Evolutionary conservation across 2,797 vertebrate species (phyloP).

Genomic region (Enteromius afrohamiltoni): DNA sequence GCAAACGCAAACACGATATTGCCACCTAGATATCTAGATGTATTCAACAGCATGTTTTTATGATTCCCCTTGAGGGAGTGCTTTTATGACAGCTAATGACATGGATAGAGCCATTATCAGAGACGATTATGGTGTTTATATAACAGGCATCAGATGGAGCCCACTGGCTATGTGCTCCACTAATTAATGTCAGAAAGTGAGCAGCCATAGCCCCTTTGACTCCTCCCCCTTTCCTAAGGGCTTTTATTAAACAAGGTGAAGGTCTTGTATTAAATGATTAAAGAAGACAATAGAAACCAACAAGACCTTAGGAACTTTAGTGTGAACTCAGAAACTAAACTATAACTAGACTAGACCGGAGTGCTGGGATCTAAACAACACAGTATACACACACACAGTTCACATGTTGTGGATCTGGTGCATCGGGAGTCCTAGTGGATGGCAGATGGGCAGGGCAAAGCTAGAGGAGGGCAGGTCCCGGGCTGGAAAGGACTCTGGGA

Average conservation of each 20-base stretch:
- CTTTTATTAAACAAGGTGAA: not conserved
- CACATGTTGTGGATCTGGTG: not conserved
- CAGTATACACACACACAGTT: not conserved
- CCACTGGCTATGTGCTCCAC: not conserved
- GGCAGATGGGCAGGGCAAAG: not conserved
- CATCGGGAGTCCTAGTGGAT: not conserved
- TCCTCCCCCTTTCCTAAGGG: not conserved
- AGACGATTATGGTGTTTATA: not conserved
- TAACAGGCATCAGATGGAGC: not conserved
- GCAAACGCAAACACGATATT: not conserved
- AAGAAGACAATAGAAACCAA: not conserved
- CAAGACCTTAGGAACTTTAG: not conserved
- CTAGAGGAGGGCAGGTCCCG: not conserved
- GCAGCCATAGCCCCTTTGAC: not conserved
- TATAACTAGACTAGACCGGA: not conserved
- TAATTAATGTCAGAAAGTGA: conserved; percentile 18
- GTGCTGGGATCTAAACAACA: not conserved
- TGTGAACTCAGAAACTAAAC: not conserved
- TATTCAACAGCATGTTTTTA: not conserved
- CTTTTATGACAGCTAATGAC: conserved; percentile 13
- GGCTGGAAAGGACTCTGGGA: too few relatives aligned
- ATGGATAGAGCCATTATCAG: not conserved
- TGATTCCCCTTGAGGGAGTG: conserved; percentile 6
- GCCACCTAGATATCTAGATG: not conserved
- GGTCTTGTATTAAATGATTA: too few relatives aligned